Conservation (phyloP, 2,113 vertebrate genomes). For the Meriones unguiculatus region DNA sequence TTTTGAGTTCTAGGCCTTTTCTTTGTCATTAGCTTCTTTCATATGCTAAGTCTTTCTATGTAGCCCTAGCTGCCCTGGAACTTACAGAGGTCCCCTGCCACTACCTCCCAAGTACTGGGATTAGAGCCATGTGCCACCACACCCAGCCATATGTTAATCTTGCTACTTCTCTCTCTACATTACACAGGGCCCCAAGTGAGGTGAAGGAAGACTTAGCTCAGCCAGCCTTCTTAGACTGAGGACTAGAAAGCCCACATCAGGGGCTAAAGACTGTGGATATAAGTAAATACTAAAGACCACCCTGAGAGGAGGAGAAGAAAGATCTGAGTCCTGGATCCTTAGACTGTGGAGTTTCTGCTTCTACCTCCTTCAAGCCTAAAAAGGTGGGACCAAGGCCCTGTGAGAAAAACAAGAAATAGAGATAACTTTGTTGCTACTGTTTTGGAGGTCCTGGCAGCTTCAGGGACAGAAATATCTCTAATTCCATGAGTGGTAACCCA, state of each 20-base stretch:
- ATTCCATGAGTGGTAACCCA: conserved; percentile 51
- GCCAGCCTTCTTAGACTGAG: neutral
- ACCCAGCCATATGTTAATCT: neutral
- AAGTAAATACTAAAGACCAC: neutral
- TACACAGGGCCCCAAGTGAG: neutral
- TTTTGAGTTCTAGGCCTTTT: neutral
- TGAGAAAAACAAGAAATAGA: conserved; percentile 25
- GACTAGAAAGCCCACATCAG: neutral
- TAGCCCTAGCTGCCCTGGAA: neutral
- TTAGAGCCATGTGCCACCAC: neutral
- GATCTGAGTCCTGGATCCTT: neutral
- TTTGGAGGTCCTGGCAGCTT: conserved; percentile 26
- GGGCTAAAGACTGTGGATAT: neutral
- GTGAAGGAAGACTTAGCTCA: neutral
- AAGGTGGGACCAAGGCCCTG: neutral
- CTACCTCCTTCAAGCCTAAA: neutral
- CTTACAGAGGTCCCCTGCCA: neutral
- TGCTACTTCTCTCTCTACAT: neutral
- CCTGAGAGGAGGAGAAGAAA: neutral
- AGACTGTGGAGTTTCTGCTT: conserved; percentile 31
- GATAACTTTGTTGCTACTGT: conserved; percentile 49
- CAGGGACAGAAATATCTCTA: conserved; percentile 67
- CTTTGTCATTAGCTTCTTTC: neutral
- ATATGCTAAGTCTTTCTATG: neutral
- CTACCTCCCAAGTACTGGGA: neutral